A percentile compares a stretch with the other conserved stretches of the same genome.
phyloP scores from a whole-genome alignment of 2,113 vertebrate species.

The Noturus placidus region DNA sequence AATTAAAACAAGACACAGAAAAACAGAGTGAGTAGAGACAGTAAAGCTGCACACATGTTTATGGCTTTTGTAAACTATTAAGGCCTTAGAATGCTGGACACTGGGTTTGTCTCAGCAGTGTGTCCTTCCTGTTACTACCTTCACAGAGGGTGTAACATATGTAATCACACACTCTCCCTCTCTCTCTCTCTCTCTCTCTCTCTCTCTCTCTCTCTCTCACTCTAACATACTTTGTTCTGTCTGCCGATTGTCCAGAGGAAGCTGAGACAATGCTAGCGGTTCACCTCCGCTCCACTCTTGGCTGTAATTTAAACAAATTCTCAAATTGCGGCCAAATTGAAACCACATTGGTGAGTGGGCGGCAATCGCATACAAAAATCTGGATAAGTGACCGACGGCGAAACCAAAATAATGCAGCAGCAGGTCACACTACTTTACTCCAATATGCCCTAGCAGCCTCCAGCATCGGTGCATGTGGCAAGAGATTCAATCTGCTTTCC shows the following conservation, averaged over 20 bases:
- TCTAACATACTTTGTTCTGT: neutral
- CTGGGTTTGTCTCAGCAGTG: slow-evolving; percentile 68
- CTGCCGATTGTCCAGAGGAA: slow-evolving; percentile 14
- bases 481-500: slow-evolving; percentile 29
- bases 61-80: slow-evolving; percentile 78
- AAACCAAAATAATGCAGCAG: slow-evolving; percentile 67
- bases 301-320: slow-evolving; percentile 77
- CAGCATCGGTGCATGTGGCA: neutral
- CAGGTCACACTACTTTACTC: slow-evolving; percentile 37
- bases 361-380: slow-evolving; percentile 74
- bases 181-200: neutral
- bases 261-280: slow-evolving; percentile 75
- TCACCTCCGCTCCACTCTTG: slow-evolving; percentile 61
- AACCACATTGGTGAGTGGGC: slow-evolving; percentile 77
- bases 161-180: slow-evolving; percentile 26
- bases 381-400: slow-evolving; percentile 71
- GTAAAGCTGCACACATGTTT: slow-evolving; percentile 74
- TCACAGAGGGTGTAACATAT: neutral
- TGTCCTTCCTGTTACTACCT: slow-evolving; percentile 26
- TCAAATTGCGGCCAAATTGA: slow-evolving; percentile 82
- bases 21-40: slow-evolving; percentile 44
- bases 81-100: slow-evolving; percentile 71
- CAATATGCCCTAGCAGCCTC: slow-evolving; percentile 13
- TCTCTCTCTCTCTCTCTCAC: slow-evolving; percentile 28
- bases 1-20: slow-evolving; percentile 1